These are phyloP conservation scores for Kryptopterus vitreolus DNA, from an alignment of 2,797 vertebrate species.

Conservation along the genomic window DNA sequence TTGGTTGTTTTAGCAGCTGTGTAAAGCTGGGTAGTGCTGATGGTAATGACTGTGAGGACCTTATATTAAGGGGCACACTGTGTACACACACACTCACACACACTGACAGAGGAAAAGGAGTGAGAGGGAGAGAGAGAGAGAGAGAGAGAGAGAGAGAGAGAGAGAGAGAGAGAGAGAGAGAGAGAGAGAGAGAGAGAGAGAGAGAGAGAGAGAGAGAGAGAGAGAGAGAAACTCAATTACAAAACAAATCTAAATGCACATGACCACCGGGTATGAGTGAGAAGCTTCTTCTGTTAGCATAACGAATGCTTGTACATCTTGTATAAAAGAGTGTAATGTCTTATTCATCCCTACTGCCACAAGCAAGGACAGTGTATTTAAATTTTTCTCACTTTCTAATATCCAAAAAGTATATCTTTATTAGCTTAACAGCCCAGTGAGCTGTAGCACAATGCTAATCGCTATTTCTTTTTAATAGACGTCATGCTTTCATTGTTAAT, in stretches of 20 bases:
- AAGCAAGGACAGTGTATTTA: background rate
- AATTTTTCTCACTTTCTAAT: background rate
- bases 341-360: background rate
- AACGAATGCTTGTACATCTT: background rate
- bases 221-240: background rate
- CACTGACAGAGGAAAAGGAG: background rate
- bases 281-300: background rate
- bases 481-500: background rate
- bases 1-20: conserved; percentile 56
- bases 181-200: too few relatives aligned
- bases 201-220: too few relatives aligned
- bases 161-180: too few relatives aligned
- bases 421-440: background rate
- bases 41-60: conserved; percentile 28
- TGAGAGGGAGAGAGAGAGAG: too few relatives aligned
- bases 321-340: background rate
- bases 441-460: conserved; percentile 2
- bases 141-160: too few relatives aligned
- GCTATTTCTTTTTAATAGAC: background rate
- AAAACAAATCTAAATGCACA: background rate
- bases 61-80: conserved; percentile 61
- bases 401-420: background rate
- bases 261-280: conserved; percentile 1
- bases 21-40: conserved; percentile 38
- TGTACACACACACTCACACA: conserved; percentile 26